Base-by-base conservation (phyloP, 2,797 vertebrate species). In the Dipus sagitta region DNA sequence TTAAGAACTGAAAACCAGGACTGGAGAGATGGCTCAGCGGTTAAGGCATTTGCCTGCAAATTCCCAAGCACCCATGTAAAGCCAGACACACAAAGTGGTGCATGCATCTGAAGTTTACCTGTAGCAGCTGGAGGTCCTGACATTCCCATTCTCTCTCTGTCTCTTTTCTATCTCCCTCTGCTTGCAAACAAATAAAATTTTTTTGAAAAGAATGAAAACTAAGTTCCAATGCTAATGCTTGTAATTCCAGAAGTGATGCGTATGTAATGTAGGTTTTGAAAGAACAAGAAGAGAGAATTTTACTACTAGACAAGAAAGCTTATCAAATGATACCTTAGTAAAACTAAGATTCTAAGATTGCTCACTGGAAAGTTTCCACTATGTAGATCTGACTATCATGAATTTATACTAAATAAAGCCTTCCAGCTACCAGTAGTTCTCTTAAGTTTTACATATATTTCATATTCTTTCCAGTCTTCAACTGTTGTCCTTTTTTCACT, bases 321-420 rank as follows among this genome's bases (percentile, higher is more conserved):
- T 86, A 87, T 60, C 67, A 90, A 96, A 62, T 58, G 23, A 74
- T 15, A 92, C 6, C 79, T 86, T 58, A 88, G 85, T 88, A 96
- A 94, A 95, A 93, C 0, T 80, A 38, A 60, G 68, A 93, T 92
- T 88, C 52, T 38, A 93, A 92, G 64, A 94, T 95, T 90, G 95
- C 93, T 95, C 95, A 96, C 68, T 81, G 82, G 62, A 94, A 95
- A 96, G 79, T 96, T 93, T 96, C 93, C 92, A 78, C 78, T 91
- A 87, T 67, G 74, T 86, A 91, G 92, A 60, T 89, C 70, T 93
- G n/a, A 94, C 80, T 91, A 93, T 71, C 32, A 84, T 68, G 6
- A 94, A 88, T 75, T 86, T 81, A 80, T 86, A 86, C 71, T 80
- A 95, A 94, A 86, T 74, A 80, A 92, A 95, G 24, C 30, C 79